Percentiles rank a stretch among this genome's conserved stretches.
Evolutionary conservation across 1,140 invertebrate species (phyloP).

Genomic region (Plectrocnemia conspersa): DNA sequence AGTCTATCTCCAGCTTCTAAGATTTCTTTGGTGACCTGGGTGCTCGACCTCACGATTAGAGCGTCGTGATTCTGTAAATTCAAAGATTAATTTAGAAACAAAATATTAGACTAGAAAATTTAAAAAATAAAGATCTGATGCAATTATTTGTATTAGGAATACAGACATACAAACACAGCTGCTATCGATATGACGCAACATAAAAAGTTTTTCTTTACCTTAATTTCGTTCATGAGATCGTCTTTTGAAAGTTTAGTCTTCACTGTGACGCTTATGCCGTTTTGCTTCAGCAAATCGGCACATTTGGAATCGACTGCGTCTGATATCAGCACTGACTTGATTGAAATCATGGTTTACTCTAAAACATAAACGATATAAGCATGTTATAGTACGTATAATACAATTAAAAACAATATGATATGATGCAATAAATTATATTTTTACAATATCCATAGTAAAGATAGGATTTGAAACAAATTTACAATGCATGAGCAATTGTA

Average conservation of each 20-base stretch:
- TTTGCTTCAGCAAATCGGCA: constrained; percentile 67
- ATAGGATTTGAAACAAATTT: too few species aligned
- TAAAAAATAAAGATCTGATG: not conserved
- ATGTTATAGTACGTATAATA: too few species aligned
- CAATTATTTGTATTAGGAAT: not conserved
- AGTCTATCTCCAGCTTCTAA: constrained; percentile 71
- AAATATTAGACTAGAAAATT: not conserved
- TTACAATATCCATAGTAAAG: too few species aligned
- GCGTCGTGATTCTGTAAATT: constrained; percentile 78
- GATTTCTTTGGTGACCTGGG: constrained; percentile 91
- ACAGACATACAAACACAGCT: too few species aligned
- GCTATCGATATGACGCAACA: not conserved
- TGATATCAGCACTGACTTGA: constrained; percentile 76
- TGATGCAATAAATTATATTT: too few species aligned
- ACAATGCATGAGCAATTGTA: too few species aligned
- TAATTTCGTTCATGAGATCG: constrained; percentile 77
- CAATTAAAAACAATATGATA: too few species aligned
- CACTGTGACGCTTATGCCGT: constrained; percentile 75
- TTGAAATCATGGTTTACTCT: constrained; percentile 38
- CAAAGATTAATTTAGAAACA: constrained; percentile 23
- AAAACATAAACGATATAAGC: too few species aligned
- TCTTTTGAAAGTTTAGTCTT: constrained; percentile 81
- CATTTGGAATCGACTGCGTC: constrained; percentile 88
- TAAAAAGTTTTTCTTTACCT: constrained; percentile 56
- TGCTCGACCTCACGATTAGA: constrained; percentile 91